phyloP scores from a whole-genome alignment of 2,888 invertebrate genomes.

The Euphydryas editha region DNA sequence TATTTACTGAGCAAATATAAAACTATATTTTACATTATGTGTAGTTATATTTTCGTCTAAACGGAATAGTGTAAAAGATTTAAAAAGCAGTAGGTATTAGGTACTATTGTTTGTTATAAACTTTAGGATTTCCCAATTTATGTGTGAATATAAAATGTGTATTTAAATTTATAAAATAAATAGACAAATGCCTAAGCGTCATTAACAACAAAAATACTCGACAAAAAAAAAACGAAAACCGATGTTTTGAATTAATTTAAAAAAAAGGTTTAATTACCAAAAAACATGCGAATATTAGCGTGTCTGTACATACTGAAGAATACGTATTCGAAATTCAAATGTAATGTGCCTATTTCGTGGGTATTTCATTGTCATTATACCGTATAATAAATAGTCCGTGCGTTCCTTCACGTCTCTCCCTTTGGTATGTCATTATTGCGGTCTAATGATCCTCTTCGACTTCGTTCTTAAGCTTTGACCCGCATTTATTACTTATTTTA shows the following conservation, averaged over 20 bases:
- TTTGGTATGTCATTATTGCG: slow-evolving; percentile 29
- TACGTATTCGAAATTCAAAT: neutral
- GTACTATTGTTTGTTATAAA: too few species aligned
- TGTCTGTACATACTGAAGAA: neutral
- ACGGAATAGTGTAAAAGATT: too few species aligned
- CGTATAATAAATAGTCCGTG: slow-evolving; percentile 2
- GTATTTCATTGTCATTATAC: slow-evolving; percentile 11
- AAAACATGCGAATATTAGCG: neutral
- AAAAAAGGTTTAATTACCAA: neutral
- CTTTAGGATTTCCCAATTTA: too few species aligned
- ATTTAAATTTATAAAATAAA: too few species aligned
- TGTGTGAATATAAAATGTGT: too few species aligned
- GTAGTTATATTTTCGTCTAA: too few species aligned
- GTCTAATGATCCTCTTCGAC: slow-evolving; percentile 22
- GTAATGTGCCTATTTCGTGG: neutral
- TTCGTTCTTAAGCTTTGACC: neutral
- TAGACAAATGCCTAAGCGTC: too few species aligned
- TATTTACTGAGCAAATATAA: too few species aligned
- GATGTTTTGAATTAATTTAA: neutral
- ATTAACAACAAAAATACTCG: too few species aligned
- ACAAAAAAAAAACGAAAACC: too few species aligned
- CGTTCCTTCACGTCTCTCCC: slow-evolving; percentile 28
- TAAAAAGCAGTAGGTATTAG: too few species aligned
- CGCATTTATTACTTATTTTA: neutral
- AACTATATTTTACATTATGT: too few species aligned